Percentiles rank a stretch among this genome's conserved stretches.
Evolutionary conservation across 2,888 invertebrate genomes (phyloP).

Genomic region (Drosophila pseudotakahashii): DNA sequence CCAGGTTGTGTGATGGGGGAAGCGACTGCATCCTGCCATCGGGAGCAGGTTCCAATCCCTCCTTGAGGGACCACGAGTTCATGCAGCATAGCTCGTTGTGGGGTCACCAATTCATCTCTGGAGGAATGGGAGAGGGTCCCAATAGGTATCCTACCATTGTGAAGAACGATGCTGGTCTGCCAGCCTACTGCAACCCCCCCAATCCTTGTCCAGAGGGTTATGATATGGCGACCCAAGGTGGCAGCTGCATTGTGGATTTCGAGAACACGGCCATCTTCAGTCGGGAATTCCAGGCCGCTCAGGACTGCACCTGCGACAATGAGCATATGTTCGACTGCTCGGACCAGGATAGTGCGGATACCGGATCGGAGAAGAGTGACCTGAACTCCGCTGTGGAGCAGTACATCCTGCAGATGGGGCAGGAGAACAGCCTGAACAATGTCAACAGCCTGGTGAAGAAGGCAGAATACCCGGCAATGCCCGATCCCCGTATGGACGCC

Average conservation of each 20-base stretch:
- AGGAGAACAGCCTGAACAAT: conserved; percentile 85
- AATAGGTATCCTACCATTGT: conserved; percentile 86
- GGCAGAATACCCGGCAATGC: conserved; percentile 39
- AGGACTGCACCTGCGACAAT: conserved; percentile 98
- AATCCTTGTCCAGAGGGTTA: conserved; percentile 99
- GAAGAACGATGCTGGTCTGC: conserved; percentile 95
- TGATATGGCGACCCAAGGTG: conserved; percentile 86
- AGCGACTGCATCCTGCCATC: conserved; percentile 63
- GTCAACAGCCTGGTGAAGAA: conserved; percentile 89
- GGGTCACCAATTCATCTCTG: conserved; percentile 91
- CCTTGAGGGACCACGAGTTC: conserved; percentile 94
- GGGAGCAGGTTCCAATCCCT: conserved; percentile 86
- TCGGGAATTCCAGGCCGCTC: conserved; percentile 94
- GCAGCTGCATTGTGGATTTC: conserved; percentile 93
- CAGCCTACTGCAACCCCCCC: conserved; percentile 99
- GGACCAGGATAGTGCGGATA: conserved; percentile 82
- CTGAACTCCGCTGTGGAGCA: conserved; percentile 88
- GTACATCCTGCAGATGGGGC: conserved; percentile 86
- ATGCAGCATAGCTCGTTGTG: conserved; percentile 91
- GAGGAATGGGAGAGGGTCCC: conserved; percentile 90
- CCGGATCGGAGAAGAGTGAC: conserved; percentile 69
- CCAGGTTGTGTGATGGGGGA: conserved; percentile 87
- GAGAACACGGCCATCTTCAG: conserved; percentile 98
- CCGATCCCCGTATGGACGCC: conserved; percentile 79
- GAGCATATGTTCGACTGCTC: conserved; percentile 99